A percentile compares a stretch with the other conserved stretches of the same genome.
These are phyloP conservation scores for Pagetopsis macropterus DNA, from an alignment of 2,797 vertebrate species.

Conservation along the genomic window DNA sequence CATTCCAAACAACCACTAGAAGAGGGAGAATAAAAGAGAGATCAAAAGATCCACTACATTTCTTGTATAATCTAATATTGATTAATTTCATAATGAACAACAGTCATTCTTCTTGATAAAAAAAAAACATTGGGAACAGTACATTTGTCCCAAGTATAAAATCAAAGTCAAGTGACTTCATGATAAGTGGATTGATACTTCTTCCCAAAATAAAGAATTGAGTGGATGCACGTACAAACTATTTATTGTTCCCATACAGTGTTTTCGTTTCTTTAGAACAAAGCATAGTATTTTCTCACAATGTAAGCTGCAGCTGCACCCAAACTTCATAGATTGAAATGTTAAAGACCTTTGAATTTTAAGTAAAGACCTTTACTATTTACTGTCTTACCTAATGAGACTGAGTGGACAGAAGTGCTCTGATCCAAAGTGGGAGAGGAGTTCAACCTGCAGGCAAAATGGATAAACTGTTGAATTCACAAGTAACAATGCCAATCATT, in stretches of 20 bases:
- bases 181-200: neutral
- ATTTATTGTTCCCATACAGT: constrained; percentile 2
- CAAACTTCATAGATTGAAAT: neutral
- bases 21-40: neutral
- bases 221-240: neutral
- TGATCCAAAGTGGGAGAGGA: constrained; percentile 96
- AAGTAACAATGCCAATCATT: neutral
- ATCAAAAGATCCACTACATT: neutral
- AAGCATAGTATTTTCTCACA: neutral
- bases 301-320: neutral
- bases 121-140: neutral
- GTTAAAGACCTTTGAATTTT: neutral
- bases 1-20: neutral
- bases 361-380: neutral
- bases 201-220: neutral
- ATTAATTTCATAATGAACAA: neutral
- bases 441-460: constrained; percentile 88
- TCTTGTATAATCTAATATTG: neutral
- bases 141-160: neutral
- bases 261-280: neutral
- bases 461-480: neutral
- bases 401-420: constrained; percentile 99
- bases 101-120: neutral
- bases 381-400: constrained; percentile 91
- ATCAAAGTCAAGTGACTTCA: constrained; percentile 21